Evolutionary conservation across 37 sponge, comb jelly and placozoan species (phyloP).

Genomic region (Cliona cf. orientalis): DNA sequence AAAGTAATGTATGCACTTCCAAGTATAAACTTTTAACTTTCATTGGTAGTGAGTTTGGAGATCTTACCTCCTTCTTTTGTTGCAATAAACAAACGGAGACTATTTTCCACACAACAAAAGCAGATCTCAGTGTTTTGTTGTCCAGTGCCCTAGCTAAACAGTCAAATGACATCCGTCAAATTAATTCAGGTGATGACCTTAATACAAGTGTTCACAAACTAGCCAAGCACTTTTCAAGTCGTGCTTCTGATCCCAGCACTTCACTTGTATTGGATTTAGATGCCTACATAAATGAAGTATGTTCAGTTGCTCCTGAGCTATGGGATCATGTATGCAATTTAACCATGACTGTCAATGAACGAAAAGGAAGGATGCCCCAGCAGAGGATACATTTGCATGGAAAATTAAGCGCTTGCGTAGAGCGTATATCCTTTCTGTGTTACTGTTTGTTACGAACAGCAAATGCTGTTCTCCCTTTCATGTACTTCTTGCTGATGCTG

Average conservation of each 20-base stretch:
- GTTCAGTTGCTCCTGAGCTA: not conserved
- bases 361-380: not conserved
- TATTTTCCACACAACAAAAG: not conserved
- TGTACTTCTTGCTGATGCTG: constrained; percentile 6
- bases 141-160: not conserved
- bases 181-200: not conserved
- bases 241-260: not conserved
- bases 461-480: not conserved
- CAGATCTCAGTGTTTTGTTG: not conserved
- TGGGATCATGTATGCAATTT: not conserved
- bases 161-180: not conserved
- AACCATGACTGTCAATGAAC: not conserved
- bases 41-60: constrained; percentile 3
- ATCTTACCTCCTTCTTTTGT: not conserved
- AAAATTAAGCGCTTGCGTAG: not conserved
- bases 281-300: not conserved
- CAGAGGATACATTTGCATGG: not conserved
- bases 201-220: not conserved
- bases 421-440: not conserved
- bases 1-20: not conserved
- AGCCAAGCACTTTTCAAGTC: not conserved
- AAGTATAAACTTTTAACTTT: not conserved
- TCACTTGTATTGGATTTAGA: not conserved
- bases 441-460: not conserved
- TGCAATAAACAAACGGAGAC: not conserved